These are phyloP conservation scores for Heterodera filipjevi DNA, from an alignment of 2,888 invertebrate genomes.

Conservation along the genomic window DNA sequence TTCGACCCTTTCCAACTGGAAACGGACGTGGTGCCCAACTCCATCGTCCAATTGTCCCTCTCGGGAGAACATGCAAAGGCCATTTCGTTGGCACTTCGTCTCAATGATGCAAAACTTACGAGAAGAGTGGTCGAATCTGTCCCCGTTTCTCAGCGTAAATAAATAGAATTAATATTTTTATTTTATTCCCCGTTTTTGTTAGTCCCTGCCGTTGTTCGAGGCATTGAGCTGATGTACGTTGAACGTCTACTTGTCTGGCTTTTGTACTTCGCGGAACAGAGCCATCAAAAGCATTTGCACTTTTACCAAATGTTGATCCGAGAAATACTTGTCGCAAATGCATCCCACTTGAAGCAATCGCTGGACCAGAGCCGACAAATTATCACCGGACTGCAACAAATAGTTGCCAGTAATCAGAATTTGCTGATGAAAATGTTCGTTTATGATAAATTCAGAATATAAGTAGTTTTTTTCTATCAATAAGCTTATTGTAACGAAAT, in stretches of 20 bases:
- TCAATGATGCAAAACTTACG: constrained; percentile 80
- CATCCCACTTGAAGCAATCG: constrained; percentile 50
- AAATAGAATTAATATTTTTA: neutral
- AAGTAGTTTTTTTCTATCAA: too few species aligned
- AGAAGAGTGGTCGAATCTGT: constrained; percentile 82
- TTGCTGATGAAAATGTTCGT: constrained; percentile 43
- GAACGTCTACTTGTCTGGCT: constrained; percentile 77
- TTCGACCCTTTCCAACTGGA: constrained; percentile 93
- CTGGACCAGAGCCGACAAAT: constrained; percentile 45
- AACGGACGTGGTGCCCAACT: constrained; percentile 79
- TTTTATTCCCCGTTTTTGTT: constrained; percentile 58
- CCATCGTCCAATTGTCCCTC: constrained; percentile 64
- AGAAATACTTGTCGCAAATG: constrained; percentile 50
- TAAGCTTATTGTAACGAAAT: neutral
- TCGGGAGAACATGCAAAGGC: constrained; percentile 70
- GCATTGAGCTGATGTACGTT: constrained; percentile 77
- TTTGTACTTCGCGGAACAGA: constrained; percentile 70
- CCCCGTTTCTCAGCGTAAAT: constrained; percentile 78
- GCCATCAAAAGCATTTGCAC: constrained; percentile 81
- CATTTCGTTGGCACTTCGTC: constrained; percentile 80
- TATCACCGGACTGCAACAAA: constrained; percentile 57
- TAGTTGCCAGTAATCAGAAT: constrained; percentile 47
- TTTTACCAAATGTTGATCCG: constrained; percentile 72
- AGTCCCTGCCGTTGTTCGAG: constrained; percentile 79
- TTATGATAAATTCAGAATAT: neutral